These are phyloP conservation scores for Cyprinodon diabolis DNA, from an alignment of 2,797 vertebrate genomes.

Conservation along the genomic window DNA sequence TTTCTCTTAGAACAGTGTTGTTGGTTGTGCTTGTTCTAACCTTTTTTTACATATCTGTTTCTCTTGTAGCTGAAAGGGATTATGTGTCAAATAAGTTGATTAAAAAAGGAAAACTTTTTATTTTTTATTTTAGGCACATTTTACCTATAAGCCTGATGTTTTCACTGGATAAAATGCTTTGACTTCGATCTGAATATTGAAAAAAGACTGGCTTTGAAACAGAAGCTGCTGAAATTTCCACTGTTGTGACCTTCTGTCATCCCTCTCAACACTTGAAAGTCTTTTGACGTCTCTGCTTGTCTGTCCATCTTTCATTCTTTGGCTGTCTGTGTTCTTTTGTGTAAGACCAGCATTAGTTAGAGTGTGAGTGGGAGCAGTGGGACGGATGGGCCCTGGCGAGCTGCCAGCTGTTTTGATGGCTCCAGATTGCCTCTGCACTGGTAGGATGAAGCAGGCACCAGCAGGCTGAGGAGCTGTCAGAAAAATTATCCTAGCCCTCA, in stretches of 20 bases:
- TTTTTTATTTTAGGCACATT: constrained; percentile 51
- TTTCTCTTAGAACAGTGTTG: background rate
- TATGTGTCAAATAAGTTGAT: constrained; percentile 55
- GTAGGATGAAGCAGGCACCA: constrained; percentile 78
- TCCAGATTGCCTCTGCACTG: constrained; percentile 79
- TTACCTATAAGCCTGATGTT: constrained; percentile 39
- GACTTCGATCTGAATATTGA: constrained; percentile 35
- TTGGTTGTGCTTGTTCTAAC: constrained; percentile 1
- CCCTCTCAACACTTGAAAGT: constrained; percentile 31
- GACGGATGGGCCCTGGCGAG: constrained; percentile 61
- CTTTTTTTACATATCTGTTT: constrained; percentile 46
- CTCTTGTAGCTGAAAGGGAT: constrained; percentile 58
- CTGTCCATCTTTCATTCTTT: constrained; percentile 35
- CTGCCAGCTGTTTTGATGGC: constrained; percentile 78
- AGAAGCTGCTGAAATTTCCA: constrained; percentile 29
- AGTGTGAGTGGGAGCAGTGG: constrained; percentile 63
- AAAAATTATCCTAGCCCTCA: constrained; percentile 79
- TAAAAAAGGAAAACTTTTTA: constrained; percentile 44
- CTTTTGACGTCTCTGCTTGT: constrained; percentile 39
- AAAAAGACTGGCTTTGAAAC: constrained; percentile 36
- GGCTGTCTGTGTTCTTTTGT: constrained; percentile 37
- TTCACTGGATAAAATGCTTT: constrained; percentile 33
- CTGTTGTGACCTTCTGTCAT: constrained; percentile 25
- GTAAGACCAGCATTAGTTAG: constrained; percentile 45
- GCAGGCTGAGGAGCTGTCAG: constrained; percentile 76